Evolutionary conservation across 2,888 invertebrate genomes (phyloP).

Genomic region (Alitta virens): DNA sequence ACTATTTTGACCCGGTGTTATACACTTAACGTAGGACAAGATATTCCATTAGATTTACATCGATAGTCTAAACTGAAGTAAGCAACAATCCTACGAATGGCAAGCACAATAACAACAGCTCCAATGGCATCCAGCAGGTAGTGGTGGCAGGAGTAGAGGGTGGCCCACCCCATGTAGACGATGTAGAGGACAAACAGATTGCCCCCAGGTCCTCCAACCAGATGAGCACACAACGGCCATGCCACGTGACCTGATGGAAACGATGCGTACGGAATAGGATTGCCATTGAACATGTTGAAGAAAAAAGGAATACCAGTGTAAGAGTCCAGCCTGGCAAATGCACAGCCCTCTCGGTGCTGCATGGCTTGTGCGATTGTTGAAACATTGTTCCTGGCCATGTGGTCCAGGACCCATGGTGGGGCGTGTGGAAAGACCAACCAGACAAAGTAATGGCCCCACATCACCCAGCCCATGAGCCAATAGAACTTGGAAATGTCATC

Average conservation of each 20-base stretch:
- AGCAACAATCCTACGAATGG: conserved; percentile 4
- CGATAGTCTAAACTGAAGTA: conserved; percentile 6
- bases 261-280: conserved; percentile 33
- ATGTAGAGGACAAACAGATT: conserved; percentile 24
- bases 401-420: conserved; percentile 32
- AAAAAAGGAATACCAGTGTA: conserved; percentile 27
- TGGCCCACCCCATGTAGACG: conserved; percentile 32
- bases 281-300: conserved; percentile 28
- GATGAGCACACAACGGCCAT: conserved; percentile 28
- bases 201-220: conserved; percentile 14
- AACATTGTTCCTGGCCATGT: neutral
- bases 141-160: conserved; percentile 34
- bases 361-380: neutral
- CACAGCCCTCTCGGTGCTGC: conserved; percentile 30
- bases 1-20: too few relatives aligned
- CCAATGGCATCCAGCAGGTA: conserved; percentile 29
- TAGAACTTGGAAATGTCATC: conserved; percentile 26
- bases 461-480: conserved; percentile 28
- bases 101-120: conserved; percentile 17
- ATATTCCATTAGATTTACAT: neutral
- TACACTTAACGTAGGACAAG: conserved; percentile 1
- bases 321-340: conserved; percentile 29
- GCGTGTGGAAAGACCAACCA: conserved; percentile 34
- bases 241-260: conserved; percentile 36
- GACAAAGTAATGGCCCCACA: conserved; percentile 30